phyloP scores from a whole-genome alignment of 2,113 vertebrate species.

The Hoplias malabaricus region DNA sequence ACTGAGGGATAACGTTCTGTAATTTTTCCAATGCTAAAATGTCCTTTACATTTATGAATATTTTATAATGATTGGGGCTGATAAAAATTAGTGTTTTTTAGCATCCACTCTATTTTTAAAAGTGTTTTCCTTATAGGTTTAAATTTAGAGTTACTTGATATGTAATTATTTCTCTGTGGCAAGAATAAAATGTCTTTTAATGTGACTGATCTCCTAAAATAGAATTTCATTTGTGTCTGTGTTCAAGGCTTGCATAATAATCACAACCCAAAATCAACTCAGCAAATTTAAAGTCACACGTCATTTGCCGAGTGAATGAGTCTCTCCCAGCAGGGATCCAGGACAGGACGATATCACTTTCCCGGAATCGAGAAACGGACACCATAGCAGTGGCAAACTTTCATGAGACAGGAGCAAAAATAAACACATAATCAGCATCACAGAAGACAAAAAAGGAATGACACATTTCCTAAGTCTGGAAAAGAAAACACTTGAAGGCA shows the following conservation, averaged over 20 bases:
- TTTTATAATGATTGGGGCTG: too few species aligned
- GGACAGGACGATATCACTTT: conserved; percentile 25
- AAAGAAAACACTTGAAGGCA: conserved; percentile 47
- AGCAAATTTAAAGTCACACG: conserved; percentile 2
- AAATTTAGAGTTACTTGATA: too few species aligned
- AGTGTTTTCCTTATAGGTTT: too few species aligned
- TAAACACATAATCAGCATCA: conserved; percentile 54
- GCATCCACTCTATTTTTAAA: too few species aligned
- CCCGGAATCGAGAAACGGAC: conserved; percentile 38
- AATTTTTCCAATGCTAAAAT: too few species aligned
- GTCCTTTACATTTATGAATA: too few species aligned
- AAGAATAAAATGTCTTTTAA: too few species aligned
- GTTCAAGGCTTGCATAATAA: conserved; percentile 32
- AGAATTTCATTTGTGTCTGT: conserved; percentile 33
- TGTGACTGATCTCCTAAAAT: conserved; percentile 27
- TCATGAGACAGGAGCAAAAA: conserved; percentile 46
- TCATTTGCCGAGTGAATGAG: conserved; percentile 32
- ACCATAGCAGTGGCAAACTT: conserved; percentile 50
- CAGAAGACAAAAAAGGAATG: conserved; percentile 45
- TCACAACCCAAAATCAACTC: conserved; percentile 7
- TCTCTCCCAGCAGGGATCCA: conserved; percentile 33
- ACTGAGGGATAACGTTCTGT: too few species aligned
- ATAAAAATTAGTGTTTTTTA: too few species aligned
- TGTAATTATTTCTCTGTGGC: too few species aligned
- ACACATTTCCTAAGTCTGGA: conserved; percentile 51